Conservation (phyloP, 2,113 vertebrate species). For the Oceanites oceanicus region DNA sequence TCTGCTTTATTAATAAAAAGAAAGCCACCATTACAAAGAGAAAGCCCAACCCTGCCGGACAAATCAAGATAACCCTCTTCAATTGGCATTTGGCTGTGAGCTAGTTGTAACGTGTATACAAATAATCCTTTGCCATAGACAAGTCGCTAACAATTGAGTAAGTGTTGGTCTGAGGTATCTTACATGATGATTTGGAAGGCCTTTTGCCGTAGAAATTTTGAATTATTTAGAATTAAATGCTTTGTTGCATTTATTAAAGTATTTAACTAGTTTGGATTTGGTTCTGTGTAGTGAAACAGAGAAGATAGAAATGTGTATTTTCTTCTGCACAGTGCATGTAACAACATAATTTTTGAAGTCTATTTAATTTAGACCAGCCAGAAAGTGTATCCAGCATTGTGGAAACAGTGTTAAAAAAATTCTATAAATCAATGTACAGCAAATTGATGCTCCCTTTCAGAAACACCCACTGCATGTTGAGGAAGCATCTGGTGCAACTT, state of each 20-base stretch:
- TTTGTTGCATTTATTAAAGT: not conserved
- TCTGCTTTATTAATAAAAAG: not conserved
- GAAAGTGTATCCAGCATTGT: not conserved
- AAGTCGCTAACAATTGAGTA: not conserved
- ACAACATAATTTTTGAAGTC: not conserved
- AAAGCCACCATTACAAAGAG: not conserved
- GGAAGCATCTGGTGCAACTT: not conserved
- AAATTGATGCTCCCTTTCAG: not conserved
- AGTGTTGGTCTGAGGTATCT: not conserved
- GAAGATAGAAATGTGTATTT: not conserved
- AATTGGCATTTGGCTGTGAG: not conserved
- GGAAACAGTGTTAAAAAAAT: not conserved
- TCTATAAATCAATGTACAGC: not conserved
- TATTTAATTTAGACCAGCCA: not conserved
- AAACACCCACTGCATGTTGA: not conserved
- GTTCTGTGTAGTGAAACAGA: not conserved
- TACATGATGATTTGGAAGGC: not conserved
- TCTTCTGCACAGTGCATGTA: not conserved
- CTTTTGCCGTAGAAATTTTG: not conserved
- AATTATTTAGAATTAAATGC: not conserved
- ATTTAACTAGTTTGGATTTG: not conserved
- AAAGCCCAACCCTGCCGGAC: not conserved
- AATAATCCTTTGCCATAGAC: not conserved
- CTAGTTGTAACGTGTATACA: not conserved
- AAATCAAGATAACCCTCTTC: not conserved